Conservation (phyloP, 2,797 vertebrate species). For the Benthosema pterotum region DNA sequence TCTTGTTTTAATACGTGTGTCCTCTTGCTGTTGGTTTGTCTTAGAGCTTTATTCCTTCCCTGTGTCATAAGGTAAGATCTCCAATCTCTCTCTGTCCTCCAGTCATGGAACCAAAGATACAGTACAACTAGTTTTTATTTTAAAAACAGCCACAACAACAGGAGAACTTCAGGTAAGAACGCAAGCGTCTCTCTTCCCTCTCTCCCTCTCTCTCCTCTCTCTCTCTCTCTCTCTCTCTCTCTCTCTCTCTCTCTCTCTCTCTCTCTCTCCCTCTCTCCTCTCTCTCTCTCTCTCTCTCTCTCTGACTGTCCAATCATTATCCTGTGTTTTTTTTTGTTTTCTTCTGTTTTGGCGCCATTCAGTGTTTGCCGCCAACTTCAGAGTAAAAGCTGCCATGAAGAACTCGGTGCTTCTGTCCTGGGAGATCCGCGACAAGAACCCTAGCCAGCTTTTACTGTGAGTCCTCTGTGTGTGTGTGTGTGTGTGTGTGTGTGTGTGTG, state of each 20-base stretch:
- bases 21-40: conserved; percentile 73
- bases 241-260: too few relatives aligned
- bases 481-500: conserved; percentile 6
- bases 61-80: conserved; percentile 77
- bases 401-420: conserved; percentile 95
- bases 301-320: conserved; percentile 11
- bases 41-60: conserved; percentile 67
- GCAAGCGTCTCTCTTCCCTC: too few relatives aligned
- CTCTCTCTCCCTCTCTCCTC: too few relatives aligned
- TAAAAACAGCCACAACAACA: conserved; percentile 3
- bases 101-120: conserved; percentile 45
- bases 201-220: too few relatives aligned
- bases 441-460: conserved; percentile 94
- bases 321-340: conserved; percentile 22
- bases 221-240: too few relatives aligned
- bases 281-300: too few relatives aligned
- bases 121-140: neutral
- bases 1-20: conserved; percentile 66
- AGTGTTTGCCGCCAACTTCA: conserved; percentile 99
- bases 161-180: conserved; percentile 64
- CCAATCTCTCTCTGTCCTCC: conserved; percentile 17
- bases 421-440: conserved; percentile 97
- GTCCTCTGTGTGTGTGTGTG: conserved; percentile 28
- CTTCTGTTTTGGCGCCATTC: conserved; percentile 69
- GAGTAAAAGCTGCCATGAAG: conserved; percentile 98